Base-by-base conservation (phyloP, 2,113 vertebrate species). In the Saccopteryx bilineata region DNA sequence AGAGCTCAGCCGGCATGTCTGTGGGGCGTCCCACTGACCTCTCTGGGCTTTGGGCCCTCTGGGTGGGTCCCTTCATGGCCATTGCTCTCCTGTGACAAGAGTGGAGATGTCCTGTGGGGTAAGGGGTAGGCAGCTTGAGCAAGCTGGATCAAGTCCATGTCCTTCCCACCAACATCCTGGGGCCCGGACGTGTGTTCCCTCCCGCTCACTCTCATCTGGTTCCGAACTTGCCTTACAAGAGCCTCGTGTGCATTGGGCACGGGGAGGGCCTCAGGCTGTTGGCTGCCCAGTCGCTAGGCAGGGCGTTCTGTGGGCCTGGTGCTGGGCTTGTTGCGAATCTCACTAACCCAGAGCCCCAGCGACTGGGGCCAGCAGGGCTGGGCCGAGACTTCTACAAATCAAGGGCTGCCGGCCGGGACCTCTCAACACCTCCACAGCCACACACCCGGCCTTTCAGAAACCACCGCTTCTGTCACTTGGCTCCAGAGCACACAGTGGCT, bases 161-260 rank as follows among this genome's bases (percentile, higher is more conserved):
- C 18, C 39, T 80, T 10, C 10, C 46, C 13, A 4, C 8, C 0
- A 5, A 24, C 6, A 0, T 17, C 12, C n/a, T 5, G 52, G 23
- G 12, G 23, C 48, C 31, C 11, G 2, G 28, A 26, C 13, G 48
- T 10, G 6, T 12, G 5, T 9, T 7, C 65, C 2, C 63, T 14
- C 24, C 26, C 4, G 3, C 3, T n/a, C 26, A 21, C 87, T 46
- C 31, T 46, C 2, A 15, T 3, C 69, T 9, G 61, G 31, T 15
- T 61, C 26, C 5, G 2, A n/a, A 19, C 33, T 3, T 50, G 23
- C 23, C 17, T 33, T 2, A 1, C 1, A 0, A 56, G 52, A 88
- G 60, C 33, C 60, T 26, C 18, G 1, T 23, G 28, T n/a, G 11
- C 5, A 5, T 15, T 21, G n/a, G 60, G 33, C 18, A 9, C 3